Percentiles rank a stretch among this genome's conserved stretches.
Evolutionary conservation across 2,888 invertebrate genomes (phyloP).

Genomic region (Anodontia alba): DNA sequence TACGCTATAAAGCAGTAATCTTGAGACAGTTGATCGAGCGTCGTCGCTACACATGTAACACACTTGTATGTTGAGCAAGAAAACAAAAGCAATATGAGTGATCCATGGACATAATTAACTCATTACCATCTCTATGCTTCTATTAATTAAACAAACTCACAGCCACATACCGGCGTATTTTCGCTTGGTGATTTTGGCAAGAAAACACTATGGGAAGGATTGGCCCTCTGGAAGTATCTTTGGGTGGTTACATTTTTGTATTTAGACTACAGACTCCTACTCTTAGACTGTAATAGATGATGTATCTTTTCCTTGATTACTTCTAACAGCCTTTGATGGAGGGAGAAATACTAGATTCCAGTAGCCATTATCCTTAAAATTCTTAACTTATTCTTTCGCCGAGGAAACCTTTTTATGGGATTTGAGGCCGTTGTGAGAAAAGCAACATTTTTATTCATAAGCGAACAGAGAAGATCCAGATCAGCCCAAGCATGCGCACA

Average conservation of each 20-base stretch:
- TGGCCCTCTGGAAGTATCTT: not conserved
- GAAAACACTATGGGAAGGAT: not conserved
- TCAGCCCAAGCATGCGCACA: no score
- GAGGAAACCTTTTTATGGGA: not conserved
- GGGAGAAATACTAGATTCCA: constrained; percentile 23
- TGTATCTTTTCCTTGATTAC: constrained; percentile 26
- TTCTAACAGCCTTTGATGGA: not conserved
- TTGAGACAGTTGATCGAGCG: not conserved
- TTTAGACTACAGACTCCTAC: not conserved
- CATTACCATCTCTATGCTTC: constrained; percentile 3
- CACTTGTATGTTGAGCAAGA: constrained; percentile 9
- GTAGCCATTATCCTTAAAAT: not conserved
- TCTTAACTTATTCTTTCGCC: not conserved
- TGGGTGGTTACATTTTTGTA: constrained; percentile 9
- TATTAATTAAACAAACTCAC: constrained; percentile 15
- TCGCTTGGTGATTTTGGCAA: constrained; percentile 3
- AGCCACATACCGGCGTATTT: not conserved
- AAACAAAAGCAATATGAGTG: constrained; percentile 4
- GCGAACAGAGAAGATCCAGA: no score
- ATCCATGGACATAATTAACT: constrained; percentile 13
- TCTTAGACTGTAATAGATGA: constrained; percentile 6
- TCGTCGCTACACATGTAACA: not conserved
- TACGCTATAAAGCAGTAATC: not conserved
- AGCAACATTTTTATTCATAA: no score
- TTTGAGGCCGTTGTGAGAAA: no score